phyloP scores from a whole-genome alignment of 2,113 vertebrate species.

The Atlantisia rogersi region DNA sequence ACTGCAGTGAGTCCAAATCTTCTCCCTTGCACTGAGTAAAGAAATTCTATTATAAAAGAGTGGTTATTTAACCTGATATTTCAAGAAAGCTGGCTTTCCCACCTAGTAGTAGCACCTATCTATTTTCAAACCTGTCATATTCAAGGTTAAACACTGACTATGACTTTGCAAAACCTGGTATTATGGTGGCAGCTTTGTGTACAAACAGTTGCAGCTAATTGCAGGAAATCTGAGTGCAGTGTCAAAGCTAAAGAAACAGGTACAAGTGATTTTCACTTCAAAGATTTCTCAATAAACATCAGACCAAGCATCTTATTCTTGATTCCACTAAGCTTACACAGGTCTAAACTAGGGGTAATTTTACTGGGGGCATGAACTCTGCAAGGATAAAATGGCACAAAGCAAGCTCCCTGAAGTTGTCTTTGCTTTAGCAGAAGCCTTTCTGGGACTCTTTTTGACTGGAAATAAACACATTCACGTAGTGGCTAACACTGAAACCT shows the following conservation, averaged over 20 bases:
- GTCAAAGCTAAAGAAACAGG: neutral
- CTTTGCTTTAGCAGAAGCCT: neutral
- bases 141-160: slow-evolving; percentile 8
- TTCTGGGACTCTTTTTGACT: neutral
- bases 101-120: neutral
- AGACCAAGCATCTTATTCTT: neutral
- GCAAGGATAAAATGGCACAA: neutral
- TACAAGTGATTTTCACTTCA: slow-evolving; percentile 12
- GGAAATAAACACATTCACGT: neutral
- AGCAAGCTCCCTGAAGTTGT: neutral
- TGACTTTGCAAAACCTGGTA: neutral
- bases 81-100: neutral
- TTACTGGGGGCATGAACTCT: neutral
- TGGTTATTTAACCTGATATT: neutral
- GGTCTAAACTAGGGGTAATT: slow-evolving; percentile 9
- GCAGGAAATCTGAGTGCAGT: neutral
- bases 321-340: neutral
- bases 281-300: slow-evolving; percentile 13
- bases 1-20: neutral
- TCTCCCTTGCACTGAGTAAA: neutral
- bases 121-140: slow-evolving; percentile 4
- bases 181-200: neutral
- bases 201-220: slow-evolving; percentile 25
- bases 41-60: neutral
- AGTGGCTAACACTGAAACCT: neutral